Evolutionary conservation across 2,113 vertebrate species (phyloP).

Genomic region (Tupaia tana): DNA sequence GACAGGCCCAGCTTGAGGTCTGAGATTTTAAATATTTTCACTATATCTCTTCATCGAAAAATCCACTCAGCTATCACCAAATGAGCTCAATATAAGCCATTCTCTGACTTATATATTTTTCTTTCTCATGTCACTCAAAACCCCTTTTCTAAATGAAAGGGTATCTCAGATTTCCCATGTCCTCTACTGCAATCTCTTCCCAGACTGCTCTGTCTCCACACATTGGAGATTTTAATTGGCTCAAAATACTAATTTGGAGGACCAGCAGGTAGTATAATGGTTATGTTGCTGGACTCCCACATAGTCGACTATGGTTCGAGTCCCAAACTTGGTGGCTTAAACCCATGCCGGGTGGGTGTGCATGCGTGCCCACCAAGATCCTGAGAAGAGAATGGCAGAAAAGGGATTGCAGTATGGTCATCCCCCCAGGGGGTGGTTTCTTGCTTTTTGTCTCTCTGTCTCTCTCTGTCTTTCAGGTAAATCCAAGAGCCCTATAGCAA

Average conservation of each 20-base stretch:
- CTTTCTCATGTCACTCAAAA: not conserved
- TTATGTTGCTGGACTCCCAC: no score
- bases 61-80: not conserved
- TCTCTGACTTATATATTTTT: not conserved
- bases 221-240: not conserved
- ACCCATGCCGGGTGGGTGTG: no score
- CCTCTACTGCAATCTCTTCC: fast-evolving
- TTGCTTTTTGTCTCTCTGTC: no score
- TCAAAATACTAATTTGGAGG: not conserved
- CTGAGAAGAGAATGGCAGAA: no score
- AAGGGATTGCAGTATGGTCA: no score
- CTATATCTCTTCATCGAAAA: not conserved
- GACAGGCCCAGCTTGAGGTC: not conserved
- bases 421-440: no score
- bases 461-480: no score
- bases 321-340: no score
- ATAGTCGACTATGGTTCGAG: no score
- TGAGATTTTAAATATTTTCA: not conserved
- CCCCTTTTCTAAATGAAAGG: not conserved
- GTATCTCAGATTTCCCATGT: not conserved
- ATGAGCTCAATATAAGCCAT: not conserved
- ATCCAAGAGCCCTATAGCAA: no score
- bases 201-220: not conserved
- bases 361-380: no score
- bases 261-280: no score